Evolutionary conservation across 2,113 vertebrate species (phyloP).

Genomic region (Zootoca vivipara): DNA sequence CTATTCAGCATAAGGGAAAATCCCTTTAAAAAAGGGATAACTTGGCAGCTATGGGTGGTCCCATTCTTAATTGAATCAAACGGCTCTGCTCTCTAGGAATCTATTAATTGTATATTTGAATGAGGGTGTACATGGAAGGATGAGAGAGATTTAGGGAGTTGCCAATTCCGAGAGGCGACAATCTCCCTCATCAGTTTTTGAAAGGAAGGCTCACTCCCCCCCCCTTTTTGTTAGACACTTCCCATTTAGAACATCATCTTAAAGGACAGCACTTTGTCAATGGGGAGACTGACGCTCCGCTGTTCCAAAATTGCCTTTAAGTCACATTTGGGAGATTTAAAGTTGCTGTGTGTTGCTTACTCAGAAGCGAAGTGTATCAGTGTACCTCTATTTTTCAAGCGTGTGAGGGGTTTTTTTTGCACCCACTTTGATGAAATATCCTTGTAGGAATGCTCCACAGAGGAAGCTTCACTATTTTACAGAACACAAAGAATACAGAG

Average conservation of each 20-base stretch:
- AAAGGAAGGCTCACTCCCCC: background rate
- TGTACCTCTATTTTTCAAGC: background rate
- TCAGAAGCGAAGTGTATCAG: background rate
- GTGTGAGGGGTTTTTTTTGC: background rate
- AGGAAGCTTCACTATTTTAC: background rate
- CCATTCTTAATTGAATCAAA: background rate
- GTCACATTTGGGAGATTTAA: background rate
- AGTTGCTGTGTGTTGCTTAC: background rate
- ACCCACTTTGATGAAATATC: background rate
- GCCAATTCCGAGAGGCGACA: background rate
- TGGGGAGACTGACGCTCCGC: background rate
- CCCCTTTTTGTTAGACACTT: background rate
- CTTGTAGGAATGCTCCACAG: background rate
- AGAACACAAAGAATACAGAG: background rate
- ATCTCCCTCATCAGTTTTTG: background rate
- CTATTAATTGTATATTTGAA: background rate
- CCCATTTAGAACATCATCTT: background rate
- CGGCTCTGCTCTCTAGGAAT: no score
- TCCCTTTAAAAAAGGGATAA: no score
- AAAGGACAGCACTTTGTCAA: background rate
- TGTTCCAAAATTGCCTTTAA: background rate
- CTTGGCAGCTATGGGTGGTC: no score
- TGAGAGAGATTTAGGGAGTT: background rate
- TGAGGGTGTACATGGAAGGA: background rate
- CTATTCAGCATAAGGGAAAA: no score